phyloP scores from a whole-genome alignment of 92 coral and sea anemone species.

The Paramuricea clavata region DNA sequence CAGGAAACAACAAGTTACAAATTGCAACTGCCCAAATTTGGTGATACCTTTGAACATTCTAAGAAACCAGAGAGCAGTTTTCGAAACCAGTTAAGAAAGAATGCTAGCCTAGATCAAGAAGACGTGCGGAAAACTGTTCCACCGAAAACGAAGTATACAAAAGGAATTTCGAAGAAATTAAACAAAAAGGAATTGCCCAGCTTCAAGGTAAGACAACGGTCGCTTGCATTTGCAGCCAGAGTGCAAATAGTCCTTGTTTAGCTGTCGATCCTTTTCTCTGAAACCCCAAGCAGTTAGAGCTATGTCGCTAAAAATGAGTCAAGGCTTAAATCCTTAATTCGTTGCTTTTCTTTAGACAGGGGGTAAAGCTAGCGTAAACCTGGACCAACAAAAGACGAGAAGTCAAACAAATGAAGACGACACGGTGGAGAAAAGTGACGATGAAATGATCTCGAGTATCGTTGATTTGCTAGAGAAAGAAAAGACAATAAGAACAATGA shows the following conservation, averaged over 20 bases:
- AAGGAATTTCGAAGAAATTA: background rate
- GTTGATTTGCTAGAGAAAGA: constrained; percentile 30
- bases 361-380: background rate
- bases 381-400: background rate
- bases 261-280: too few species aligned
- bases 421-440: constrained; percentile 19
- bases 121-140: background rate
- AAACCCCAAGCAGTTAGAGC: too few species aligned
- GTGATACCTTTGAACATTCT: background rate
- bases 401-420: background rate
- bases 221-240: too few species aligned
- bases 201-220: background rate
- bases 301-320: too few species aligned
- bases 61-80: background rate
- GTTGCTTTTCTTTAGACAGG: background rate
- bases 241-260: too few species aligned
- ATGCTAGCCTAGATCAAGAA: background rate
- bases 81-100: background rate
- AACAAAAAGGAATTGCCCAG: background rate
- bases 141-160: background rate
- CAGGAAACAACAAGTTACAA: background rate
- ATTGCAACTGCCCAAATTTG: background rate
- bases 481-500: background rate
- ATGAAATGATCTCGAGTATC: constrained; percentile 30
- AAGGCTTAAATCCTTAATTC: too few species aligned